These are phyloP conservation scores for Lycaon pictus DNA, from an alignment of 2,113 vertebrate species.

Conservation along the genomic window DNA sequence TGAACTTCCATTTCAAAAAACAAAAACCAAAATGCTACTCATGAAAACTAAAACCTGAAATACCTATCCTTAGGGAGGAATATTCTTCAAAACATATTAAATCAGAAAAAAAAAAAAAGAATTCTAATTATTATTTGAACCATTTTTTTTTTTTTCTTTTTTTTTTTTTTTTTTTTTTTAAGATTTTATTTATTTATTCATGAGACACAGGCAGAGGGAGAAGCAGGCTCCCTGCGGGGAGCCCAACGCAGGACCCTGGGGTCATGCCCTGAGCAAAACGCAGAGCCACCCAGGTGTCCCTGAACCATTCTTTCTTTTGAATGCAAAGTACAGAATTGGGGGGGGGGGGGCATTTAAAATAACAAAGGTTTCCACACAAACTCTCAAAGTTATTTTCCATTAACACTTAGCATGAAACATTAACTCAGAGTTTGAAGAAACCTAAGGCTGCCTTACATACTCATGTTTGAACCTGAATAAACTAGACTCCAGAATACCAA, in stretches of 20 bases:
- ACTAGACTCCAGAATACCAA: neutral
- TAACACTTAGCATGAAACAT: neutral
- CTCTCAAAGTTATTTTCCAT: conserved; percentile 35
- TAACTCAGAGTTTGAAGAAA: neutral
- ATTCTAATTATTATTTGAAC: conserved; percentile 39
- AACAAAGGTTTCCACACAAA: conserved; percentile 21
- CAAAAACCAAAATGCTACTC: neutral
- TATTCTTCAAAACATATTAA: conserved; percentile 17
- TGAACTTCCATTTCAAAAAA: neutral
- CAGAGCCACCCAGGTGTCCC: no score
- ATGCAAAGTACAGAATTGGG: neutral
- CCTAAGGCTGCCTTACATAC: neutral
- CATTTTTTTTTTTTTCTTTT: neutral
- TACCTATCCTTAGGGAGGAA: conserved; percentile 5
- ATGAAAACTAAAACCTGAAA: conserved; percentile 27
- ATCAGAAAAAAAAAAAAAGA: neutral
- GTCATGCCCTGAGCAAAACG: no score
- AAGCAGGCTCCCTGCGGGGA: no score
- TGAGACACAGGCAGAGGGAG: no score
- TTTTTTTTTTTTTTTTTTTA: neutral
- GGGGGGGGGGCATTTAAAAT: neutral
- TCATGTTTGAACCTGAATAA: neutral
- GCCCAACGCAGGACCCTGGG: no score
- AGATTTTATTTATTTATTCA: no score
- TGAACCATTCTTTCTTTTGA: conserved; percentile 37